Conservation (phyloP, 2,888 invertebrate species). For the Aspidiotus destructor region DNA sequence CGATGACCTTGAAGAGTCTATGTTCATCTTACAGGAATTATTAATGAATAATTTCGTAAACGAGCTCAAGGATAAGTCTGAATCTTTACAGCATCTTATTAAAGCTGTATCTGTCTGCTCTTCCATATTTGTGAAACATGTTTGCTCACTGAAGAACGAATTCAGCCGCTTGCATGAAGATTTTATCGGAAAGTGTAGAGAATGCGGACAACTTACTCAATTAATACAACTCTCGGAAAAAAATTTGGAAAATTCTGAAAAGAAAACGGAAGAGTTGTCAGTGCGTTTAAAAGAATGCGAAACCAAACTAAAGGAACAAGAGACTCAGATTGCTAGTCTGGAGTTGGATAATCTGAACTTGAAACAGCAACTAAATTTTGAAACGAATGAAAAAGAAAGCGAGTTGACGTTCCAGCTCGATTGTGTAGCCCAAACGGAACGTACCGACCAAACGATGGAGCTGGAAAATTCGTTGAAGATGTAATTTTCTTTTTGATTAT, state of each 20-base stretch:
- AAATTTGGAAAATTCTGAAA: conserved; percentile 17
- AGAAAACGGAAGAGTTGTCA: conserved; percentile 3
- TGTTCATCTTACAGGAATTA: neutral
- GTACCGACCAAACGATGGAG: neutral
- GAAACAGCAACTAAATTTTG: conserved; percentile 7
- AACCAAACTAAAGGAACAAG: neutral
- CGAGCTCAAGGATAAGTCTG: conserved; percentile 9
- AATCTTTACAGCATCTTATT: conserved; percentile 7
- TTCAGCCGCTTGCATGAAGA: conserved; percentile 7
- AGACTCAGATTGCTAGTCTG: neutral
- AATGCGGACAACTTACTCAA: conserved; percentile 12
- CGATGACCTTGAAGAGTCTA: neutral
- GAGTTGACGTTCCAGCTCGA: neutral
- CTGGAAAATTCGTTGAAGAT: conserved; percentile 14
- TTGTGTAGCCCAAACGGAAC: neutral
- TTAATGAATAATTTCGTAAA: neutral
- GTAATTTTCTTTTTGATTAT: conserved; percentile 3
- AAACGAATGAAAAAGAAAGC: conserved; percentile 15
- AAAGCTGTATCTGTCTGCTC: neutral
- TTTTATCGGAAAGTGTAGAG: conserved; percentile 20
- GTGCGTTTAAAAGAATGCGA: neutral
- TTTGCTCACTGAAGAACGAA: conserved; percentile 7
- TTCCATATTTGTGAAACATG: neutral
- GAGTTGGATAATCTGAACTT: conserved; percentile 5
- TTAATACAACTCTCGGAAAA: conserved; percentile 15